Evolutionary conservation across 2,113 vertebrate species (phyloP), one percentile per base, ranked within the genome.

Genomic region (Leptobrachium leishanense): DNA sequence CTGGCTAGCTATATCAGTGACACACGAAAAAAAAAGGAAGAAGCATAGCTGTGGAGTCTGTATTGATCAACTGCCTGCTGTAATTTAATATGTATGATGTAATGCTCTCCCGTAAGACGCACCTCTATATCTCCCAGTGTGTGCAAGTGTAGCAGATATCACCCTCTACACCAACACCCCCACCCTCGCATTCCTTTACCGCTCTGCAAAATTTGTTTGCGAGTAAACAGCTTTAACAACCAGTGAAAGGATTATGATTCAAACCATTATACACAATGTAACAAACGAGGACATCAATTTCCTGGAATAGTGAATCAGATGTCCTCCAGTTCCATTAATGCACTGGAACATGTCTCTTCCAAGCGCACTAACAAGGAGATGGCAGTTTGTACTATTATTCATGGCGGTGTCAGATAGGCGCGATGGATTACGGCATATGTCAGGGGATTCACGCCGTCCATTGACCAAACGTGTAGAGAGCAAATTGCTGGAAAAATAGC

Each of bases 261-360:
- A 72, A 54, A 31, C 68, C 59, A 72, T 79, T 72, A 79, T 65
- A 79, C 76, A 63, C 76, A 41, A 50, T 20, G 57, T 50, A 54
- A 54, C 68, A 72, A 79, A 79, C 65, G 41, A 72, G 68, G 68
- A 79, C 76, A 79, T 79, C 76, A 79, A 79, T 79, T 79, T 41
- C 31, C 68, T 3, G 57, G 43, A 40, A 72, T 66, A 55, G 76
- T 12, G 76, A 62, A 79, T 79, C 62, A 57, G 43, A 50, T 65
- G 76, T 79, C 68, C 64, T 57, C 59, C 65, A 63, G 68, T 79
- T 79, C 62, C 62, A 11, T 72, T 79, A 1, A 65, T 50, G n/a
- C 43, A 72, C 72, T 72, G 68, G 72, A 79, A 72, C 77, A 72
- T 70, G 67, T 73, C 77, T 79, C 62, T 79, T 64, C 50, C 12